Base-by-base conservation (phyloP, 2,797 vertebrate genomes). In the Delichon dasypus region DNA sequence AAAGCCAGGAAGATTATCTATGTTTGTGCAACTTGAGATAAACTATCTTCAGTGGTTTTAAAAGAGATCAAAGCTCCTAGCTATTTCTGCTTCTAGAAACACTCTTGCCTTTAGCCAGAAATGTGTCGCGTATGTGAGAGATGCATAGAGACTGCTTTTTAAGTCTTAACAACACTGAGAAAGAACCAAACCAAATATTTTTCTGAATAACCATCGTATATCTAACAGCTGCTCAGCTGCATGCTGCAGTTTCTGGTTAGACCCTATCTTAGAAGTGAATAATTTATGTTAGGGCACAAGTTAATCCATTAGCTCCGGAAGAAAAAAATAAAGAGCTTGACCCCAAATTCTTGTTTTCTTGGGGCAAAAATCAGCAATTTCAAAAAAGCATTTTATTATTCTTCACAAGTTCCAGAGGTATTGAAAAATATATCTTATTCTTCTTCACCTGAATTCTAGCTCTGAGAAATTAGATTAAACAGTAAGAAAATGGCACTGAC, bases 11-110 rank as follows among this genome's bases (percentile, higher is more conserved):
- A 91, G 79, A 72, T 88, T 88, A 90, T 48, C 51, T 62, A 29
- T 72, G 67, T 95, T 92, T 88, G 34, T 90, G 61, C 26, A 84
- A 61, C 54, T 72, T 68, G 45, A 88, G 55, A 86, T 85, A 88
- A 94, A 83, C 42, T 64, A 74, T 25, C 29, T 92, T 85, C 20
- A 32, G 67, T 47, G 34, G 42, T 60, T 90, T 90, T 64, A 74
- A 76, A 76, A 58, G 40, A 77, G 34, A 80, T 80, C 19, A 87
- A 89, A 77, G 16, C 10, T 65, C 17, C 40, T 42, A 85, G 34
- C 16, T 85, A 62, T 72, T 88, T 87, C 68, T 75, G 15, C 32
- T 74, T 67, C 60, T 83, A 82, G 61, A 91, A 85, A 57, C 2
- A 5, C 19, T 42, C 23, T 55, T 65, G 12, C 44, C 13, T 67